Evolutionary conservation across 2,797 vertebrate genomes (phyloP), one percentile per base, ranked within the genome.

Genomic region (Dendrocincla fuliginosa): DNA sequence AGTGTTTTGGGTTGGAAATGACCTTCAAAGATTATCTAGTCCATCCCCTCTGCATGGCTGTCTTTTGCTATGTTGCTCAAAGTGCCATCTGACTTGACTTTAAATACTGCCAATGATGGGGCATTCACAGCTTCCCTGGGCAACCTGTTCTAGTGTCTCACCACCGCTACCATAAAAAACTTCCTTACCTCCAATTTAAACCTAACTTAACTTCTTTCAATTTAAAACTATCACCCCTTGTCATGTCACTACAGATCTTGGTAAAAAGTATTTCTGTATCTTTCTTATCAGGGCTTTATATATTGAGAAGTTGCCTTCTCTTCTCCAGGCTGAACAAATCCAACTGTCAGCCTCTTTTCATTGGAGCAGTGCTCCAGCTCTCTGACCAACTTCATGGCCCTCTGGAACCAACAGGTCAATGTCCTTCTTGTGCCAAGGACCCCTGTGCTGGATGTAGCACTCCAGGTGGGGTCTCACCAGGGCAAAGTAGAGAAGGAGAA

Each of bases 91-190:
- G 28, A 39, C 42, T 28, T 68, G 50, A 53, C 46, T 70, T 59
- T 44, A 41, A 76, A 52, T 9, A 16, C 32, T 56, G 28, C 6
- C 30, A 56, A 3, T 47, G 32, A 55, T 20, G 19, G 10, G 18
- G 2, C 67, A 56, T 22, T 32, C 67, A 71, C 27, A 60, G 5
- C 37, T 76, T 92, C 49, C 33, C 53, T 42, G 32, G 19, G 25
- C 7, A 64, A 64, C 10, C 11, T 56, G 22, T 65, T 74, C 20
- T 32, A 11, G 9, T 41, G 39, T 47, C 16, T 28, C 61, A 57
- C 6, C 13, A 55, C 16, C 0, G 0, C 57, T 61, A n/a, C 14
- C 2, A 42, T 25, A 47, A 67, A 32, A 68, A 50, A 28, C 44
- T 55, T 67, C 33, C 47, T 55, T 44, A 63, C 28, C 49, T n/a